Percentiles rank a stretch among this genome's conserved stretches.
phyloP scores from a whole-genome alignment of 2,113 vertebrate species.

The Pluvianellus socialis region DNA sequence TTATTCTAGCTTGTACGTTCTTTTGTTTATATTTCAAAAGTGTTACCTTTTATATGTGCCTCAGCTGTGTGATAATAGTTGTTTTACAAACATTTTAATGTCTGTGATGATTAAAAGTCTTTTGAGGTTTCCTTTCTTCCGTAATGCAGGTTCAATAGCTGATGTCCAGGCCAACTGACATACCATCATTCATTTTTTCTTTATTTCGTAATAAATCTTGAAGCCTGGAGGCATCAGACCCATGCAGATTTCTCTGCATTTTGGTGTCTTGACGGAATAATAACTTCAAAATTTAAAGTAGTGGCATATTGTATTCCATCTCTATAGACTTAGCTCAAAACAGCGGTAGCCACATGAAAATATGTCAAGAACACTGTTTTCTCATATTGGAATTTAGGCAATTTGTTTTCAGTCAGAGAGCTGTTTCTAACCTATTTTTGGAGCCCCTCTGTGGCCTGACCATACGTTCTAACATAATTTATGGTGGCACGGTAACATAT shows the following conservation, averaged over 20 bases:
- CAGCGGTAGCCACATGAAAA: conserved; percentile 76
- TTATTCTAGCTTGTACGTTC: conserved; percentile 4
- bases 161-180: conserved; percentile 42
- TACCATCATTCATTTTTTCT: conserved; percentile 69
- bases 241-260: conserved; percentile 75
- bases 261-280: conserved; percentile 70
- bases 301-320: conserved; percentile 67
- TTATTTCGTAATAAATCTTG: conserved; percentile 72
- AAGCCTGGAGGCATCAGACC: conserved; percentile 67
- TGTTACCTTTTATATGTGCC: neutral
- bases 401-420: conserved; percentile 85
- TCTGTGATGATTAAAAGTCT: conserved; percentile 35
- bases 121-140: conserved; percentile 35
- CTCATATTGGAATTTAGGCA: conserved; percentile 81
- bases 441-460: conserved; percentile 82
- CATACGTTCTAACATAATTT: conserved; percentile 84
- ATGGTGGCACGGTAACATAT: conserved; percentile 83
- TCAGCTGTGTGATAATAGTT: neutral
- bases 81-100: conserved; percentile 31
- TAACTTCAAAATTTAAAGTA: conserved; percentile 67
- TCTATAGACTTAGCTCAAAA: conserved; percentile 62
- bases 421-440: conserved; percentile 86
- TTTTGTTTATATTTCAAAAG: conserved; percentile 16
- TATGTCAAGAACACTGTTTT: conserved; percentile 82
- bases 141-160: conserved; percentile 22